Evolutionary conservation across 2,888 invertebrate species (phyloP).

Genomic region (Sesamia inferens): DNA sequence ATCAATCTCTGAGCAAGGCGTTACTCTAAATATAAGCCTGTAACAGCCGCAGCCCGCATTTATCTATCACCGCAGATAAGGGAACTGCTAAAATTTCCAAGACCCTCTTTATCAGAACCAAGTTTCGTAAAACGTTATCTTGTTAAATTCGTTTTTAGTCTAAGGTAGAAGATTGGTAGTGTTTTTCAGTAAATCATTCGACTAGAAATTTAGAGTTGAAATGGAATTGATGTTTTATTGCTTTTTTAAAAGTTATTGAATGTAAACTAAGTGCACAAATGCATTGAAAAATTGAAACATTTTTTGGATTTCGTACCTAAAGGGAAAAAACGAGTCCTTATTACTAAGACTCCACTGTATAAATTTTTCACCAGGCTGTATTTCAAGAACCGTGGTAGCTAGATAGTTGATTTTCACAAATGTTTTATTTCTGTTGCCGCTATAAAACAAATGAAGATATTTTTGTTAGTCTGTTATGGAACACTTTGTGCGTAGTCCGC

Average conservation of each 20-base stretch:
- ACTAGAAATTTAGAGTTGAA: conserved; percentile 5
- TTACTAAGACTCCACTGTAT: too few relatives aligned
- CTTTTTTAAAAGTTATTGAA: background rate
- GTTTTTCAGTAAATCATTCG: conserved; percentile 9
- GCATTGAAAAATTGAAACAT: background rate
- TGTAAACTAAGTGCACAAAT: background rate
- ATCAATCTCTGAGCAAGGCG: conserved; percentile 12
- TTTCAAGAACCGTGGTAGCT: too few relatives aligned
- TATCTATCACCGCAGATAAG: conserved; percentile 63
- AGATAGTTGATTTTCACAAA: too few relatives aligned
- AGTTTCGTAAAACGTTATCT: conserved; percentile 60
- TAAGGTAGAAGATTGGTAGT: background rate
- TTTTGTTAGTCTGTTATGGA: too few relatives aligned
- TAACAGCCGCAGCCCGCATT: conserved; percentile 37
- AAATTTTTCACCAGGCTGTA: too few relatives aligned
- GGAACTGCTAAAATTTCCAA: conserved; percentile 54
- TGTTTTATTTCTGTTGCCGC: too few relatives aligned
- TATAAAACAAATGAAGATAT: too few relatives aligned
- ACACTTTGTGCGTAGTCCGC: too few relatives aligned
- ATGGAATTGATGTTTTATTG: background rate
- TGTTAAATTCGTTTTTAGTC: conserved; percentile 48
- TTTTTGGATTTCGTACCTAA: too few relatives aligned
- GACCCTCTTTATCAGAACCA: conserved; percentile 51
- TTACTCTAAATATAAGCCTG: conserved; percentile 40
- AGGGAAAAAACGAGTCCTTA: too few relatives aligned